Evolutionary conservation across 2,797 vertebrate genomes (phyloP), one percentile per base, ranked within the genome.

Genomic region (Semotilus atromaculatus): DNA sequence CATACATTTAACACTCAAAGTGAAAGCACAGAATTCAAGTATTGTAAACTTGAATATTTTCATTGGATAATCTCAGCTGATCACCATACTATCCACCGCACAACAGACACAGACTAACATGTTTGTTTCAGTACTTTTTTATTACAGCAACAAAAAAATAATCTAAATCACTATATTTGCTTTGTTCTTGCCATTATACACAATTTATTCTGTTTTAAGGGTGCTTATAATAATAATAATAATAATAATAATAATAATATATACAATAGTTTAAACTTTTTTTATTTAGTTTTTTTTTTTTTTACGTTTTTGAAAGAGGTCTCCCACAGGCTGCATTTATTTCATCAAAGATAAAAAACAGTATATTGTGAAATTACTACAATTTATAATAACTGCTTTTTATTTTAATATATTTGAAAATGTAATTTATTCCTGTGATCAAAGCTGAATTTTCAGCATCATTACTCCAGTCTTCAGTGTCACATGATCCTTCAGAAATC

Each of bases 111-210:
- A 80, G 14, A 62, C 34, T 68, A 72, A 72, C 26, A 43, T 23
- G 45, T 86, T 55, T 43, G 31, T 53, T 80, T 70, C 34, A 81
- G 29, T 83, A 83, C 60, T 81, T 88, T 85, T 70, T 38, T 77
- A 79, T 48, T 86, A 82, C 81, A 45, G 3, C 7, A 18, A 10
- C 4, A 58, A 58, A 60, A 58, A 48, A 18, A 6, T 18, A 48
- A 31, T 26, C n/a, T 2, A 60, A 60, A 60, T 34, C 64, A 18
- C 3, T 16, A 66, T 16, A 66, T 66, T 18, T 66, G 14, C 13
- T 62, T 31, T 64, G n/a, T 62, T 29, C 6, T 31, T 36, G 9
- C 31, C 36, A 3, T 67, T 34, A 7, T 9, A 66, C 64, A 29
- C 31, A 36, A 36, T 19, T 10, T 19, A 8, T 64, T 29, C 29